Evolutionary conservation across 2,888 invertebrate species (phyloP).

Genomic region (Nemurella pictetii): DNA sequence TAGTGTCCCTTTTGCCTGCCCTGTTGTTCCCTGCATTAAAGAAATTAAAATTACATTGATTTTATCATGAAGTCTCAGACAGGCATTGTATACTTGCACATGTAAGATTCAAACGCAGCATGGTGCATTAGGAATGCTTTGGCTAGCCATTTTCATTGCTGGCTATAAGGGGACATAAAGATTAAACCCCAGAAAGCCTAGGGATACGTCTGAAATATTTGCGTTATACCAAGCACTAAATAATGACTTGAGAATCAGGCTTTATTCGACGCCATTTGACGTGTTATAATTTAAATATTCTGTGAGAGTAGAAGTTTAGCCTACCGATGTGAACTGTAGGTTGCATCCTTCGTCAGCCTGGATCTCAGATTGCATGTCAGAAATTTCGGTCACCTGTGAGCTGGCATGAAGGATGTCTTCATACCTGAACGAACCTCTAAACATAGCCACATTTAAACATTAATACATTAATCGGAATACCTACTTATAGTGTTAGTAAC

Average conservation of each 20-base stretch:
- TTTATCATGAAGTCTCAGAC: neutral
- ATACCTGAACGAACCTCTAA: slow-evolving; percentile 54
- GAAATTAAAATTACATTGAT: neutral
- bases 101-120: neutral
- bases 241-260: no score
- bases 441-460: neutral
- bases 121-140: neutral
- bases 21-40: slow-evolving; percentile 69
- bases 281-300: no score
- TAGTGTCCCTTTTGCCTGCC: slow-evolving; percentile 75
- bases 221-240: no score
- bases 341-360: slow-evolving; percentile 71
- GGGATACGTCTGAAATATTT: no score
- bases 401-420: slow-evolving; percentile 55
- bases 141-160: neutral
- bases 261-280: no score
- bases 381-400: slow-evolving; percentile 49
- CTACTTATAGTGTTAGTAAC: no score
- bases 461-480: no score
- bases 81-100: no score
- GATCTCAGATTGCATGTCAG: slow-evolving; percentile 57
- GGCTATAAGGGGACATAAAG: neutral
- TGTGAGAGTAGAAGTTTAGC: neutral
- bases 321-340: slow-evolving; percentile 79
- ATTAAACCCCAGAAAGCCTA: slow-evolving; percentile 34